Percentiles rank a stretch among this genome's conserved stretches.
Evolutionary conservation across 2,113 vertebrate species (phyloP).

Genomic region (Xiphophorus hellerii): DNA sequence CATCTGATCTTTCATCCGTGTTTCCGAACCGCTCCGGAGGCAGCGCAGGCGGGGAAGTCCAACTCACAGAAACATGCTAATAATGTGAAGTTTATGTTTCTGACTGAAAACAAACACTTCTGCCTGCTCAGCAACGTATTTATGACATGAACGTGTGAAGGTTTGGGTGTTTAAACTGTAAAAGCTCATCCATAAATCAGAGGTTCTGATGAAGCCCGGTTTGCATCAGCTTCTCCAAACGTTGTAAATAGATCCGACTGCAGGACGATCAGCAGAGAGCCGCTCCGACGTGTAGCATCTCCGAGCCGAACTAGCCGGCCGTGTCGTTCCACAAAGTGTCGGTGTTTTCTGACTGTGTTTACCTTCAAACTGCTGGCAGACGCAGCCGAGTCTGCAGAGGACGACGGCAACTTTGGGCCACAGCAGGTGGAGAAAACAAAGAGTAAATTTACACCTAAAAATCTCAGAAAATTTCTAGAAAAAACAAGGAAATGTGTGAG

Average conservation of each 20-base stretch:
- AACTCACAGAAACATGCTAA: background rate
- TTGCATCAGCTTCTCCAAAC: conserved; percentile 47
- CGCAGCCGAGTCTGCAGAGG: background rate
- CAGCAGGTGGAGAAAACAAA: no score
- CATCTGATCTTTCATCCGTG: conserved; percentile 28
- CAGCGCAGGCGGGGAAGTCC: conserved; percentile 20
- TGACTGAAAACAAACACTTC: background rate
- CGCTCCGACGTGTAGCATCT: conserved; percentile 56
- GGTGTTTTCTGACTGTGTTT: conserved; percentile 49
- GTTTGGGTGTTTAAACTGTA: background rate
- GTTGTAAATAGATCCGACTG: conserved; percentile 59
- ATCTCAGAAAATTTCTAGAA: no score
- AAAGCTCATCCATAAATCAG: background rate
- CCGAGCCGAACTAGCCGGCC: conserved; percentile 36
- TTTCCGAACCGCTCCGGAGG: conserved; percentile 24
- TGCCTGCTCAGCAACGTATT: background rate
- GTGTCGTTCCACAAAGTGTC: conserved; percentile 21
- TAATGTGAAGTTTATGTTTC: background rate
- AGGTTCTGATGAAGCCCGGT: background rate
- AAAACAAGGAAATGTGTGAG: no score
- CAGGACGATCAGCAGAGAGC: background rate
- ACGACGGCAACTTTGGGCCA: no score
- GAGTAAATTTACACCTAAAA: no score
- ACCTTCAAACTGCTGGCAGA: conserved; percentile 28
- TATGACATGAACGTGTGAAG: background rate